Percentiles rank a stretch among this genome's conserved stretches.
Evolutionary conservation across 2,113 vertebrate species (phyloP).

Genomic region (Microcebus murinus): DNA sequence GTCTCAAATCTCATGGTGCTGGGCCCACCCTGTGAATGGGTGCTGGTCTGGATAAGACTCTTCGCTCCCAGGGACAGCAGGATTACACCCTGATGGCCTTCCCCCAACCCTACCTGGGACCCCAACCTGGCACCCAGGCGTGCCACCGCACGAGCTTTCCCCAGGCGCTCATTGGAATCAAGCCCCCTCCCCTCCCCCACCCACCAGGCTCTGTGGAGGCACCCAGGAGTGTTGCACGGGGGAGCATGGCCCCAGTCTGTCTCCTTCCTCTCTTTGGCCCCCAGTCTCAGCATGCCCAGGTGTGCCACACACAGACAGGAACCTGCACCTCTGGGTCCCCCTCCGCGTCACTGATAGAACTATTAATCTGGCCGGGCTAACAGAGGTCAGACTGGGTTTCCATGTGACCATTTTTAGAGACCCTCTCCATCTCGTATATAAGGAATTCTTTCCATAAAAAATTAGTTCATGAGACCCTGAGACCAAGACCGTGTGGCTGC

Average conservation of each 20-base stretch:
- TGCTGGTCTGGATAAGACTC: background rate
- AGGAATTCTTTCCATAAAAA: background rate
- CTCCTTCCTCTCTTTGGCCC: background rate
- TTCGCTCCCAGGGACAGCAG: background rate
- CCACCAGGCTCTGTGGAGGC: background rate
- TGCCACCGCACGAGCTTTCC: background rate
- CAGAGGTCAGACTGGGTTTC: background rate
- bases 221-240: background rate
- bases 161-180: background rate
- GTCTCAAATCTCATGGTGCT: background rate
- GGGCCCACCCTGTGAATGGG: background rate
- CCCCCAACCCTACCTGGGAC: too few species aligned
- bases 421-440: too few species aligned
- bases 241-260: too few species aligned
- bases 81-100: too few species aligned
- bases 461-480: background rate
- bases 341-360: background rate
- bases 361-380: background rate
- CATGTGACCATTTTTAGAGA: background rate
- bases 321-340: background rate
- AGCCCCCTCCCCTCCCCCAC: background rate
- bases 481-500: background rate
- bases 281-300: background rate
- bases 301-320: background rate
- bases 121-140: rapidly evolving